Evolutionary conservation across 2,797 vertebrate species (phyloP).

Genomic region (Macropodus opercularis): DNA sequence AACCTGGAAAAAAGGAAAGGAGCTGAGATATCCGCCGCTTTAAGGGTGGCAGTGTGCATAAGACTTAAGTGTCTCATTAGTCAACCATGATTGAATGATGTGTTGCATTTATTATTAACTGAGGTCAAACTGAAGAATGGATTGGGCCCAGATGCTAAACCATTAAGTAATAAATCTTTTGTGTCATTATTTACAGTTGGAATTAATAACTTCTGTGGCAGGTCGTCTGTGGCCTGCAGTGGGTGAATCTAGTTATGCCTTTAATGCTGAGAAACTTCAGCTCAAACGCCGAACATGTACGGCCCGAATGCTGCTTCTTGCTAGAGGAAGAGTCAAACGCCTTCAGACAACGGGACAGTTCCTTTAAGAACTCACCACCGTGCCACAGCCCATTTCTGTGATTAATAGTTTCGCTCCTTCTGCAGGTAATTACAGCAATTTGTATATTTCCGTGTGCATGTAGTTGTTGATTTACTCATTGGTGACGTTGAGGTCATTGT

Average conservation of each 20-base stretch:
- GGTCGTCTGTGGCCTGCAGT: not conserved
- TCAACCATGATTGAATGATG: constrained; percentile 15
- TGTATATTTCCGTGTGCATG: constrained; percentile 55
- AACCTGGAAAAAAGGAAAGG: not conserved
- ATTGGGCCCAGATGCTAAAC: not conserved
- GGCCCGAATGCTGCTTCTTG: not conserved
- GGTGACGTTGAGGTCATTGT: constrained; percentile 55
- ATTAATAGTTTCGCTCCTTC: constrained; percentile 41
- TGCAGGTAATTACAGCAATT: constrained; percentile 61
- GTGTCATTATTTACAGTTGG: not conserved
- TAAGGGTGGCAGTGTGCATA: constrained; percentile 1
- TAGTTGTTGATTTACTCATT: constrained; percentile 64
- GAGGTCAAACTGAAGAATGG: constrained; percentile 9
- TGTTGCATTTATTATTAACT: constrained; percentile 15
- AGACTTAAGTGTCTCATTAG: constrained; percentile 3
- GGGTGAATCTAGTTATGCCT: not conserved
- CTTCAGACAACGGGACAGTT: constrained; percentile 26
- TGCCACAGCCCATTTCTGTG: constrained; percentile 40
- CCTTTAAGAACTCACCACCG: constrained; percentile 39
- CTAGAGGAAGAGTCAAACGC: constrained; percentile 23
- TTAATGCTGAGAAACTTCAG: not conserved
- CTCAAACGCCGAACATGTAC: constrained; percentile 1
- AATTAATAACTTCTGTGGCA: too few species aligned
- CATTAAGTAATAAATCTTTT: too few species aligned
- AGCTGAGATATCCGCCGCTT: constrained; percentile 14